Evolutionary conservation across 2,113 vertebrate species (phyloP), one percentile per base, ranked within the genome.

Genomic region (Piprites chloris): DNA sequence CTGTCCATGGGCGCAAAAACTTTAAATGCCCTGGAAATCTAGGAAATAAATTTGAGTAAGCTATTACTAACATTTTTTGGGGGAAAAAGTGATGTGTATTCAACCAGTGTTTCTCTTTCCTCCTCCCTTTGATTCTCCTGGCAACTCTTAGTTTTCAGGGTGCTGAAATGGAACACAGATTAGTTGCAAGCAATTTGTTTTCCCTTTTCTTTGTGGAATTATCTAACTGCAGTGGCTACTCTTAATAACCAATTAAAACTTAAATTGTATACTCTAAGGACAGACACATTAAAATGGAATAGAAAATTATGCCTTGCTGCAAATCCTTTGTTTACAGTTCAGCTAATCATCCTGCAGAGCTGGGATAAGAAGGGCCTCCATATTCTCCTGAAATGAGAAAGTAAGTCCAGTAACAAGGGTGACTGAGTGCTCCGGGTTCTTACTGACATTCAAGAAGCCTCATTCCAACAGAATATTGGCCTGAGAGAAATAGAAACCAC

Each of bases 201-300:
- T 77, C 28, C 47, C 14, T 69, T 87, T 78, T 82, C 63, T 84
- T 92, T 42, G 74, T 26, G 23, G 47, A 78, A 93, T 81, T 95
- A 78, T 53, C 62, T 67, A 82, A 67, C 37, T 72, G 33, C 50
- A 86, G 49, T 66, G 69, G 49, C 53, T 81, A 84, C 39, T 55
- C 30, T 35, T 85, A 91, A 59, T 82, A 91, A 93, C 76, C 78
- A 74, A 90, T 83, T 89, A 94, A 90, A 92, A 90, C 52, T 66
- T 74, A 56, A 81, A 80, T n/a, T 49, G 47, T 56, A 41, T 63
- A 37, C 52, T 72, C 39, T 67, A 67, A 85, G 56, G 65, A 75
- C 76, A 77, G 46, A 14, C 68, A 67, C 18, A 77, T 67, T 63
- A 85, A 87, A 92, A 87, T 50, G 13, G 42, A 90, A 95, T 28